Evolutionary conservation across 2,113 vertebrate species (phyloP).

Genomic region (Dryoscopus gambensis): DNA sequence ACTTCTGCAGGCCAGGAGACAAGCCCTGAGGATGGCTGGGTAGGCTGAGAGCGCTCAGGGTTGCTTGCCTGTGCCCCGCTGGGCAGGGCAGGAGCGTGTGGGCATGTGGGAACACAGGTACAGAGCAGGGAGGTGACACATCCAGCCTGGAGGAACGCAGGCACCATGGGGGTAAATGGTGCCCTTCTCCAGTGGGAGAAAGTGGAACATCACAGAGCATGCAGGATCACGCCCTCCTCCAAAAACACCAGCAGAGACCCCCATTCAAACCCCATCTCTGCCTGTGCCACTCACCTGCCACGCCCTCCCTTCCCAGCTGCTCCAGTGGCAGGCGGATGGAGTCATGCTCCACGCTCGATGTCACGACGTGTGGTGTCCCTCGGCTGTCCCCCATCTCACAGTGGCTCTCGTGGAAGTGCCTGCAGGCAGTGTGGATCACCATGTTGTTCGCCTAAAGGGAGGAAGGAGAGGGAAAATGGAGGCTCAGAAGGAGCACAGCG

Average conservation of each 20-base stretch:
- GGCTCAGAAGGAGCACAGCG: rapidly evolving
- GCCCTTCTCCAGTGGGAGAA: background rate
- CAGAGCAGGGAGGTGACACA: background rate
- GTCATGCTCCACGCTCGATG: conserved; percentile 88
- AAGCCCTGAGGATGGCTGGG: background rate
- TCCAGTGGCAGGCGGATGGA: conserved; percentile 82
- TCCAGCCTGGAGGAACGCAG: background rate
- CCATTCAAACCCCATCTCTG: background rate
- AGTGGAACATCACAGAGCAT: background rate
- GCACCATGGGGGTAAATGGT: rapidly evolving
- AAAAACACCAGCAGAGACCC: background rate
- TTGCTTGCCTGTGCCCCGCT: rapidly evolving
- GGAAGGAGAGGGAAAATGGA: background rate
- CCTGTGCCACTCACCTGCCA: conserved; percentile 72
- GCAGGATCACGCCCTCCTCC: rapidly evolving
- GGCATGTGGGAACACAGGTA: background rate
- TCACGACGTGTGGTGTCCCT: conserved; percentile 81
- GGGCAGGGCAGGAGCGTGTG: background rate
- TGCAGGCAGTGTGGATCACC: conserved; percentile 82
- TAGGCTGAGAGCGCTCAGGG: rapidly evolving
- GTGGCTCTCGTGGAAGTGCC: conserved; percentile 69
- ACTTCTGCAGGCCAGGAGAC: conserved; percentile 70
- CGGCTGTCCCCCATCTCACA: background rate
- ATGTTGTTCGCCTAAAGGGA: conserved; percentile 87
- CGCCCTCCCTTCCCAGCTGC: conserved; percentile 68